Evolutionary conservation across 1,140 invertebrate genomes (phyloP), one percentile per base, ranked within the genome.

Genomic region (Myzus persicae): DNA sequence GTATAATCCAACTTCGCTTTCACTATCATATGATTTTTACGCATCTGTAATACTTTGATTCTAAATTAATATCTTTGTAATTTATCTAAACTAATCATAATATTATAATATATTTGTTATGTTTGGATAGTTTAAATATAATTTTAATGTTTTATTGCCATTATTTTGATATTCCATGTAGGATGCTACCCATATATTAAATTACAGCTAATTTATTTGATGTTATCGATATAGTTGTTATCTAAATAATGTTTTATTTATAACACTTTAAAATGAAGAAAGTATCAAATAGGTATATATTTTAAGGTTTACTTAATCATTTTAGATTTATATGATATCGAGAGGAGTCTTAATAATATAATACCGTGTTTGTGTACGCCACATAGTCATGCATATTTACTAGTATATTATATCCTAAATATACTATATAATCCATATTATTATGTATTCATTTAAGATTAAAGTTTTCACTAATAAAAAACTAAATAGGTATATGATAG

Each of bases 61-160:
- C 9, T n/a, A 76, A 76, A 76, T 76, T 76, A n/a, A 76, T n/a
- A n/a, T 76, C 31, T n/a, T n/a, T 76, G n/a, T n/a, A 18, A 76
- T n/a, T 76, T n/a, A 76, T 76, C n/a, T 76, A n/a, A 76, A n/a
- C 31, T 76, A 76, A 76, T 76, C 31, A 59, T 59, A 59, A 76
- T 67, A 67, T n/a, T n/a, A 67, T n/a, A 67, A n/a, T n/a, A 36
- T n/a, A 76, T n/a, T 76, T 76, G n/a, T 18, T 18, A 76, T 18
- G n/a, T n/a, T 76, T n/a, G 31, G 59, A 11, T 14, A 5, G 1
- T 6, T 76, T n/a, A n/a, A 76, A 6, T 18, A n/a, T 76, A 36
- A 76, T 76, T 76, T 18, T n/a, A 76, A n/a, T 18, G 4, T n/a
- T 18, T n/a, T 76, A n/a, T 76, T 76, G 5, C 59, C 31, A n/a